These are phyloP conservation scores for Calliphora vicina DNA, from an alignment of 1,140 invertebrate genomes.

Conservation along the genomic window DNA sequence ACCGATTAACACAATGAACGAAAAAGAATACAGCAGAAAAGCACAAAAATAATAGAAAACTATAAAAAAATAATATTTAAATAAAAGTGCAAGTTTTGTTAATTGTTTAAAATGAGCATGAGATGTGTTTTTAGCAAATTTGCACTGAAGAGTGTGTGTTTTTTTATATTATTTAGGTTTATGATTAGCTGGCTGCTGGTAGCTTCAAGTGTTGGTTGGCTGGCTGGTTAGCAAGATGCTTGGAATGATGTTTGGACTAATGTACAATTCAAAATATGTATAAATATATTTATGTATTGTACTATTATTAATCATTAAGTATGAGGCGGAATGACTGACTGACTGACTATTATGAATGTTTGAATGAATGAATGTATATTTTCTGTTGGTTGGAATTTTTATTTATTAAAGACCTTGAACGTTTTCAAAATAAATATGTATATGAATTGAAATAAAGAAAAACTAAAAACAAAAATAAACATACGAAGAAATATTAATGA, in stretches of 20 bases:
- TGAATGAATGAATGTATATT: background rate
- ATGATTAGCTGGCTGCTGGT: background rate
- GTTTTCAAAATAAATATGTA: background rate
- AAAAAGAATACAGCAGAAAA: background rate
- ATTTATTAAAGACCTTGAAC: background rate
- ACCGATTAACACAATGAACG: slow-evolving; percentile 20
- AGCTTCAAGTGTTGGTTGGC: background rate
- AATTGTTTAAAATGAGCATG: no score
- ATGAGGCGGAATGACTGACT: no score
- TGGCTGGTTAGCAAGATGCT: background rate
- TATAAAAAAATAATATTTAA: background rate
- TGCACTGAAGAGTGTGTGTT: no score
- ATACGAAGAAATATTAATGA: background rate
- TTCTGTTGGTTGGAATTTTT: background rate
- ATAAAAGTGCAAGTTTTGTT: slow-evolving; percentile 11
- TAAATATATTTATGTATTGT: no score
- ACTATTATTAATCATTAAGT: no score
- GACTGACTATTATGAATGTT: no score
- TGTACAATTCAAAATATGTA: background rate
- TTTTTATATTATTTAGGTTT: no score
- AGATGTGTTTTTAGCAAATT: background rate
- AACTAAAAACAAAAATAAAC: background rate
- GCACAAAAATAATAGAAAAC: background rate
- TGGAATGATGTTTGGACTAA: background rate
- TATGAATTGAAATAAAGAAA: background rate